A percentile compares a stretch with the other conserved stretches of the same genome.
These are phyloP conservation scores for Teleiodes luculella DNA, from an alignment of 2,888 invertebrate genomes.

Conservation along the genomic window DNA sequence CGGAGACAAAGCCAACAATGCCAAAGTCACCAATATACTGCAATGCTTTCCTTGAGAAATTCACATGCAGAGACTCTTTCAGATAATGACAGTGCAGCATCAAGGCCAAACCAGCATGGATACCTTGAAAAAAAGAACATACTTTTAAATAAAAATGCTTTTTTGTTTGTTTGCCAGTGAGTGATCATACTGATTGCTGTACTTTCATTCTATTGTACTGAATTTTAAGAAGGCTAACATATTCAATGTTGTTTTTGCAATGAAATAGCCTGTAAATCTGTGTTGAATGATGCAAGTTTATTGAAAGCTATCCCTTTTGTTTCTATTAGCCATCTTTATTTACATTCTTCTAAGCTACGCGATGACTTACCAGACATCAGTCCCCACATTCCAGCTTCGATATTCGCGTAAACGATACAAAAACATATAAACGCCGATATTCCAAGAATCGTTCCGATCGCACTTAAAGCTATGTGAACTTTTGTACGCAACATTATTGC, in stretches of 20 bases:
- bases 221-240: no score
- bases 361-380: constrained; percentile 60
- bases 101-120: constrained; percentile 55
- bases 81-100: constrained; percentile 67
- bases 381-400: constrained; percentile 72
- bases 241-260: no score
- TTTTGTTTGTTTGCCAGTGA: no score
- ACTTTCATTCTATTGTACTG: no score
- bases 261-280: no score
- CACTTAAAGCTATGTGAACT: constrained; percentile 61
- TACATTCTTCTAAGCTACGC: neutral
- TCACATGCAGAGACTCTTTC: constrained; percentile 64
- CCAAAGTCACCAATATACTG: constrained; percentile 70
- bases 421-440: constrained; percentile 70
- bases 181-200: no score
- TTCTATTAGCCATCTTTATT: no score
- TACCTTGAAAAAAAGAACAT: constrained; percentile 37
- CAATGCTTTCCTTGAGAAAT: constrained; percentile 69
- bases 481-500: constrained; percentile 57
- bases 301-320: no score
- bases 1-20: constrained; percentile 66
- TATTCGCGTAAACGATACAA: constrained; percentile 66
- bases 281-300: no score
- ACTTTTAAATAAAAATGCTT: no score
- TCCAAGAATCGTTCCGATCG: constrained; percentile 56